These are phyloP conservation scores for Musca domestica DNA, from an alignment of 1,140 invertebrate genomes.

Conservation along the genomic window DNA sequence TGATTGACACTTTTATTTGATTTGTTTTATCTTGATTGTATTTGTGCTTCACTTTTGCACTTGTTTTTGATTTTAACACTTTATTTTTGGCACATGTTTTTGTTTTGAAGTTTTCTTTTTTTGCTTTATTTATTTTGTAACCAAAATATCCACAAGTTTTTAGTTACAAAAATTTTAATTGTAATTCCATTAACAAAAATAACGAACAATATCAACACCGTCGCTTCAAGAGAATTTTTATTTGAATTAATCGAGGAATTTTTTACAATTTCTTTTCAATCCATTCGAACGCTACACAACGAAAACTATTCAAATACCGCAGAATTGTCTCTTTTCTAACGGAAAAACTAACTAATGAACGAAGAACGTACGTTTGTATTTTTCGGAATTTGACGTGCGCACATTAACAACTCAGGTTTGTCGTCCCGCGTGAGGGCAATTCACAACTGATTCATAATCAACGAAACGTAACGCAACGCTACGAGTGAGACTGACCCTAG, in stretches of 20 bases:
- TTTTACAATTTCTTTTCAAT: background rate
- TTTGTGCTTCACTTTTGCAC: background rate
- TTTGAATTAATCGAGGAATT: background rate
- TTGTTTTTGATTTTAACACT: background rate
- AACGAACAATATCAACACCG: background rate
- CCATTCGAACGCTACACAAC: background rate
- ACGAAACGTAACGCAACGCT: no score
- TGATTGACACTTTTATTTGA: background rate
- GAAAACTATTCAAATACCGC: background rate
- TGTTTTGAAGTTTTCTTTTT: background rate
- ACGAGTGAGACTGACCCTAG: no score
- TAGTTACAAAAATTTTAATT: conserved; percentile 12
- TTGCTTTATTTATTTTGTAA: conserved; percentile 8
- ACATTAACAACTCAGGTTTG: background rate
- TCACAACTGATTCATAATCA: conserved; percentile 12
- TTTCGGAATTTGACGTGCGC: conserved; percentile 6
- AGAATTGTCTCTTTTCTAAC: background rate
- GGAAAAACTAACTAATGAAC: background rate
- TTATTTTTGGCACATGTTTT: conserved; percentile 9
- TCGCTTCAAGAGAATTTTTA: background rate
- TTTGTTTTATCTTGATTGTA: conserved; percentile 14
- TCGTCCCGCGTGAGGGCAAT: conserved; percentile 11
- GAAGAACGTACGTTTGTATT: background rate
- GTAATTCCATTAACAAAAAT: background rate
- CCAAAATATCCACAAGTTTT: conserved; percentile 23